These are phyloP conservation scores for Zootoca vivipara DNA, from an alignment of 2,113 vertebrate genomes.

Conservation along the genomic window DNA sequence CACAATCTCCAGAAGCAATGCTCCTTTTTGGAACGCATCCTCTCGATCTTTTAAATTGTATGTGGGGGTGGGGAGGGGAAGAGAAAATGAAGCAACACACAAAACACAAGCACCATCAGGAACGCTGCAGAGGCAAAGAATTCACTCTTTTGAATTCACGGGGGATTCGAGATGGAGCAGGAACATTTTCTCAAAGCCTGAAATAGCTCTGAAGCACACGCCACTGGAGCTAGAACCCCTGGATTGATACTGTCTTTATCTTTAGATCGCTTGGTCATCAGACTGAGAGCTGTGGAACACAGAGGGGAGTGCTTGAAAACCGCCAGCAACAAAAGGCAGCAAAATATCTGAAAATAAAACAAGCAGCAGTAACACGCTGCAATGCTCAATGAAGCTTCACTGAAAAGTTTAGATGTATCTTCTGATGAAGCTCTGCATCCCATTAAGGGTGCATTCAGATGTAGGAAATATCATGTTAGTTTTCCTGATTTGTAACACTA, in stretches of 20 bases:
- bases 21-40: background rate
- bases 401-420: background rate
- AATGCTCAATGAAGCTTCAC: background rate
- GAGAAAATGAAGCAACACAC: fast-evolving
- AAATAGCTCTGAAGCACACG: background rate
- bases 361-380: background rate
- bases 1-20: background rate
- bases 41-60: background rate
- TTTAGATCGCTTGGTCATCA: background rate
- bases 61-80: background rate
- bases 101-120: background rate
- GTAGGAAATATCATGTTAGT: too few species aligned
- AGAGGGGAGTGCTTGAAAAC: background rate
- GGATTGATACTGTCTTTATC: background rate
- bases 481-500: too few species aligned
- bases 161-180: background rate
- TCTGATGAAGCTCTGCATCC: background rate
- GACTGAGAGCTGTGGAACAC: background rate
- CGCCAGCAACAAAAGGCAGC: background rate
- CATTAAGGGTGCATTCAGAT: too few species aligned
- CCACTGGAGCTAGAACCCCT: background rate
- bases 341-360: background rate
- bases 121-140: background rate
- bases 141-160: background rate
- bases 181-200: background rate